Evolutionary conservation across 1,140 invertebrate species (phyloP), one percentile per base, ranked within the genome.

Genomic region (Physella acuta): DNA sequence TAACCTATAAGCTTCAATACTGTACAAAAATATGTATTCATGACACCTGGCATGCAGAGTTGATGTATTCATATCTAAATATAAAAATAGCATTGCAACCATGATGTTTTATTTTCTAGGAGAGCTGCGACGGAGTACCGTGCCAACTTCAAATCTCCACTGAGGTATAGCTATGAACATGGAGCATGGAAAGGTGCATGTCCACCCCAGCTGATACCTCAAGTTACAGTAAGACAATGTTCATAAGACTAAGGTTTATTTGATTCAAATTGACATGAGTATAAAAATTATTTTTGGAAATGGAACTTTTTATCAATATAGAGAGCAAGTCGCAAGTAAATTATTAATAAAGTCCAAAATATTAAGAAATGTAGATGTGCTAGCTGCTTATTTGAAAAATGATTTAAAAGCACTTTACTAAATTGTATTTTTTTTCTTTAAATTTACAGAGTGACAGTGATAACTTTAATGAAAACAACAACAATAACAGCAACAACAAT

Each of bases 101-200:
- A 17, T 36, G 17, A 17, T 34, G 5, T 3, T 36, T 3, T 49
- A n/a, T 64, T 30, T n/a, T n/a, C 5, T 61, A 82, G 79, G 53
- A 73, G 67, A 31, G 34, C 51, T 1, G 70, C 59, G 51, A 77
- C 79, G 63, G 83, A 84, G 65, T 84, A 83, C 68, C 30, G 59
- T 1, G 51, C 76, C 20, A 84, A 84, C 73, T 84, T 76, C 61
- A 74, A 75, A 55, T 62, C 80, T 4, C 81, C 81, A 28, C 62
- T 56, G 14, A 71, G 72, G 30, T 84, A 72, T 72, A 74, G 71
- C 28, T 79, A 79, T 60, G 72, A 76, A 3, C 56, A 78, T 26
- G 82, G 83, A 61, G 76, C 78, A n/a, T 83, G 82, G 82, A 78
- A 72, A 39, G 81, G 81, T 5, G 82, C 77, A 16, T 66, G 68